Percentiles rank a stretch among this genome's conserved stretches.
These are phyloP conservation scores for Phrynocephalus forsythii DNA, from an alignment of 2,797 vertebrate species.

Conservation along the genomic window DNA sequence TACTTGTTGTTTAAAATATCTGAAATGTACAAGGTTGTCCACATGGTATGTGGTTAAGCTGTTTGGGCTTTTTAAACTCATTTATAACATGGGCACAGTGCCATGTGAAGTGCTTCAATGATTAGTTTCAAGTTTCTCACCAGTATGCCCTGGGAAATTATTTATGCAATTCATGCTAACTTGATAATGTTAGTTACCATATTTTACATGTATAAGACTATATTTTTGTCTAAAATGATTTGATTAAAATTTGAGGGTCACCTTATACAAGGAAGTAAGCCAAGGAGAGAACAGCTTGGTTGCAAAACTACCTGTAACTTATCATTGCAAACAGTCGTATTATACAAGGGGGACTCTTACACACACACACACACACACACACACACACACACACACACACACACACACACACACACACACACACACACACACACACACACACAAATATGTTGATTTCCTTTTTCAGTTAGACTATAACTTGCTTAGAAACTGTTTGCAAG, in stretches of 20 bases:
- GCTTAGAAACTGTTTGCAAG: conserved; percentile 18
- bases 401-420: too few species aligned
- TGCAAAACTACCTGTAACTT: too few species aligned
- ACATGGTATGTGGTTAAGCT: neutral
- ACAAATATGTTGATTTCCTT: neutral
- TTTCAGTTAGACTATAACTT: neutral
- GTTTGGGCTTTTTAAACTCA: neutral
- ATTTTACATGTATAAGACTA: too few species aligned
- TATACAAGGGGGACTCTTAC: too few species aligned
- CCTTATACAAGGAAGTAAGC: too few species aligned
- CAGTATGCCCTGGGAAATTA: neutral
- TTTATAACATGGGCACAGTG: neutral
- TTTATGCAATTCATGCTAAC: neutral
- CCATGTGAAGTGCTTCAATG: neutral
- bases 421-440: too few species aligned
- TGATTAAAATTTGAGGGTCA: too few species aligned
- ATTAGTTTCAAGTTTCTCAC: neutral
- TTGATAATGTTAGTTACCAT: neutral
- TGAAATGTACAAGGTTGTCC: neutral
- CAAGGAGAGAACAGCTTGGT: too few species aligned
- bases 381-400: too few species aligned
- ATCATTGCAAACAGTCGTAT: too few species aligned
- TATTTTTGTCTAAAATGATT: too few species aligned
- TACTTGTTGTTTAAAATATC: neutral
- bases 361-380: too few species aligned